phyloP scores from a whole-genome alignment of 2,888 invertebrate genomes.

The Plusia festucae region DNA sequence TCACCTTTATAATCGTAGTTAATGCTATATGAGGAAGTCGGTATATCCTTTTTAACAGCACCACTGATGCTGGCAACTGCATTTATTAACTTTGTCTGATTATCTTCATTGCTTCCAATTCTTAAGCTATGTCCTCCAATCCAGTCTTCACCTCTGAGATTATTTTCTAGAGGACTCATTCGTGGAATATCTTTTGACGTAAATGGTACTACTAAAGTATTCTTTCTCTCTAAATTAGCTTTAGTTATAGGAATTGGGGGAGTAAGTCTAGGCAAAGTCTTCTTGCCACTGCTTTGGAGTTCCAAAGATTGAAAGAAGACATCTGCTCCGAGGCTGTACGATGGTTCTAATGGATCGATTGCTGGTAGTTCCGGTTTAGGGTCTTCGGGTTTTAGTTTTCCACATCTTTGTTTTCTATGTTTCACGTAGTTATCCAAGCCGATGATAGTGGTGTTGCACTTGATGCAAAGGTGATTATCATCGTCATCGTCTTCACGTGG shows the following conservation, averaged over 20 bases:
- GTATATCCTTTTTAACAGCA: constrained; percentile 86
- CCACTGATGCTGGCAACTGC: constrained; percentile 91
- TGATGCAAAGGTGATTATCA: constrained; percentile 96
- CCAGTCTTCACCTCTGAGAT: constrained; percentile 90
- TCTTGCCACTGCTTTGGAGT: constrained; percentile 92
- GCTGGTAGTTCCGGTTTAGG: constrained; percentile 73
- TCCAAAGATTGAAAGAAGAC: constrained; percentile 96
- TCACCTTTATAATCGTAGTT: constrained; percentile 81
- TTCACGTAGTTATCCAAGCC: constrained; percentile 96
- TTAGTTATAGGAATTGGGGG: constrained; percentile 80
- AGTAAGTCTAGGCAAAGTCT: constrained; percentile 86
- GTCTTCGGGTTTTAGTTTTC: constrained; percentile 72
- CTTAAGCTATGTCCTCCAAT: constrained; percentile 90
- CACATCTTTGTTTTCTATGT: constrained; percentile 94
- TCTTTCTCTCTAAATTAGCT: constrained; percentile 72
- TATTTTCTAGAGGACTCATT: constrained; percentile 81
- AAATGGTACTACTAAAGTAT: constrained; percentile 70
- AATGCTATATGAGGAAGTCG: constrained; percentile 75
- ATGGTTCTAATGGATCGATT: constrained; percentile 80
- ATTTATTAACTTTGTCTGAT: constrained; percentile 90
- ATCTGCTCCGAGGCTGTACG: constrained; percentile 93
- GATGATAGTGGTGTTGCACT: constrained; percentile 94
- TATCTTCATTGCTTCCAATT: constrained; percentile 88
- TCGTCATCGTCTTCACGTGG: constrained; percentile 92
- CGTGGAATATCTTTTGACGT: constrained; percentile 77